These are phyloP conservation scores for Thysanoteuthis rhombus DNA, from an alignment of 2,888 invertebrate genomes.

Conservation along the genomic window DNA sequence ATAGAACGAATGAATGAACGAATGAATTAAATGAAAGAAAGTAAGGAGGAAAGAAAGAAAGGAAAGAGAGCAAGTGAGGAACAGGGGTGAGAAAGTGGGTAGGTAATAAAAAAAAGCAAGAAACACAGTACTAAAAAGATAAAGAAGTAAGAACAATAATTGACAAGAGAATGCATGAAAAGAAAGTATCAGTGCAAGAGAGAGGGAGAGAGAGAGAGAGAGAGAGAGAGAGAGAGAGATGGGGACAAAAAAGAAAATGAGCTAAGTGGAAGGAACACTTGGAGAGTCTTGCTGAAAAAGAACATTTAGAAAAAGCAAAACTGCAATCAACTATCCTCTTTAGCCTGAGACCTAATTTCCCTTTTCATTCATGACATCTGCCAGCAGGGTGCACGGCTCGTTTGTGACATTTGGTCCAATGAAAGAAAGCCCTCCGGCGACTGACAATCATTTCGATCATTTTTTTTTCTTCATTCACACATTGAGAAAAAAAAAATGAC, in stretches of 20 bases:
- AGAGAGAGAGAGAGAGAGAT: too few species aligned
- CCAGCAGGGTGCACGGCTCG: not conserved
- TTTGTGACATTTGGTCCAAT: not conserved
- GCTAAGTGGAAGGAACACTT: not conserved
- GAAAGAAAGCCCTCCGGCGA: conserved; percentile 12
- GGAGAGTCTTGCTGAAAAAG: not conserved
- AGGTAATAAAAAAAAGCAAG: too few species aligned
- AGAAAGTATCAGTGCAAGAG: too few species aligned
- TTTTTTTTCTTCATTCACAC: not conserved
- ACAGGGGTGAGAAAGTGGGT: too few species aligned
- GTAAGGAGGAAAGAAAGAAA: too few species aligned
- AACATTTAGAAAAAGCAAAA: not conserved
- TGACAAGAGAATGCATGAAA: too few species aligned
- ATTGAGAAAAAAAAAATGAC: not conserved
- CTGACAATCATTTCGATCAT: not conserved
- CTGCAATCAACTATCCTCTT: not conserved
- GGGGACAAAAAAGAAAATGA: not conserved
- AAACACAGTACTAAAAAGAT: too few species aligned
- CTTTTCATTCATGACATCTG: not conserved
- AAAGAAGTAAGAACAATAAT: too few species aligned
- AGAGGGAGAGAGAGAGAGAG: too few species aligned
- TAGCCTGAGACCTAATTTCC: not conserved
- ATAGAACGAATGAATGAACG: too few species aligned
- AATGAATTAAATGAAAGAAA: too few species aligned
- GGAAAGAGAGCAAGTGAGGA: too few species aligned